A percentile compares a stretch with the other conserved stretches of the same genome.
Evolutionary conservation across 2,888 invertebrate genomes (phyloP).

Genomic region (Mactromeris polynyma): DNA sequence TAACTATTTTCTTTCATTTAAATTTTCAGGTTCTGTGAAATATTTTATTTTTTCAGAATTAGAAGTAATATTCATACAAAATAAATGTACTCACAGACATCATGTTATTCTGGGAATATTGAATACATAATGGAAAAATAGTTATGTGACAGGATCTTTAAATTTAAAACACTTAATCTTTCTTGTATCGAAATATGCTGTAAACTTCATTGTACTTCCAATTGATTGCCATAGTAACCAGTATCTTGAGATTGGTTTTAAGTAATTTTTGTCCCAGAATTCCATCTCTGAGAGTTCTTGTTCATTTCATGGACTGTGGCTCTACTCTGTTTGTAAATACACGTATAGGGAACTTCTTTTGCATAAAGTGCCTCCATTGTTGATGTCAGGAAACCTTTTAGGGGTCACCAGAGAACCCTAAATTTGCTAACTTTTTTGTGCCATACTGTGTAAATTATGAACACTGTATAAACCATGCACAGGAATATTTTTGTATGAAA

Average conservation of each 20-base stretch:
- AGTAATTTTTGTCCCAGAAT: background rate
- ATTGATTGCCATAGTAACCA: background rate
- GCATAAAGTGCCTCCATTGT: background rate
- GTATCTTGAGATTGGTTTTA: background rate
- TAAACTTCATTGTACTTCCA: background rate
- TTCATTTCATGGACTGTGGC: background rate
- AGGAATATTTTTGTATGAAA: background rate
- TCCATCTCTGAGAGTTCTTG: background rate
- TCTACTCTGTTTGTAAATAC: background rate
- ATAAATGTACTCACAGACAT: too few species aligned
- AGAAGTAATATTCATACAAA: too few species aligned
- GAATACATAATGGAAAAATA: too few species aligned
- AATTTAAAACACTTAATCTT: too few species aligned
- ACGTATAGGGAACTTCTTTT: background rate
- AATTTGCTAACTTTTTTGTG: background rate
- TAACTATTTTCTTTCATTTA: too few species aligned
- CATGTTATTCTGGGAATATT: too few species aligned
- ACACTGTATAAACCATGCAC: constrained; percentile 2
- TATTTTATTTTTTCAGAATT: too few species aligned
- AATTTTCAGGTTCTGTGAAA: too few species aligned
- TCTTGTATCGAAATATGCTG: too few species aligned
- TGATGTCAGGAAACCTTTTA: background rate
- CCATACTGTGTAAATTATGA: background rate
- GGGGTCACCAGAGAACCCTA: background rate
- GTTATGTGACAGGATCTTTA: too few species aligned